A percentile compares a stretch with the other conserved stretches of the same genome.
Evolutionary conservation across 2,797 vertebrate genomes (phyloP).

Genomic region (Perdix hodgsoniae): DNA sequence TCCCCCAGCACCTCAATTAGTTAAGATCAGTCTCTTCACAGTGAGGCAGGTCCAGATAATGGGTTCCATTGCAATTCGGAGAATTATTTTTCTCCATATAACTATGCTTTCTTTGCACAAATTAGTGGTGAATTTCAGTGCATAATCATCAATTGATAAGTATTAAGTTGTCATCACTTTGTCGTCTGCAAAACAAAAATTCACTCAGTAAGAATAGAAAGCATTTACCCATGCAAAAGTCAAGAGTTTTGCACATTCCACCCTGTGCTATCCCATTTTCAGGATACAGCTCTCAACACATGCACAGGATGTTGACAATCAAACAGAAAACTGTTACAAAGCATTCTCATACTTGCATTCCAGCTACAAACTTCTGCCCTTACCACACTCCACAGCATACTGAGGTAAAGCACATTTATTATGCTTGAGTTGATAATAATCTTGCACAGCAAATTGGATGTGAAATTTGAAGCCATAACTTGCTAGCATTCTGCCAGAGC

Average conservation of each 20-base stretch:
- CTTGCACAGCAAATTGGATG: not conserved
- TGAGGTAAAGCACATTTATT: not conserved
- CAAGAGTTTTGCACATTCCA: not conserved
- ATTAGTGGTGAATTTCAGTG: not conserved
- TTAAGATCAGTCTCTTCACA: not conserved
- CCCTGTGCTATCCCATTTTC: not conserved
- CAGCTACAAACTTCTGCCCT: not conserved
- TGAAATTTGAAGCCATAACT: not conserved
- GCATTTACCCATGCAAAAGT: not conserved
- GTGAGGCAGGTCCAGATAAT: not conserved
- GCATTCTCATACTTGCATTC: not conserved
- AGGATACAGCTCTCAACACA: not conserved
- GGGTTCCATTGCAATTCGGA: not conserved
- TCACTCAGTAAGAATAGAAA: not conserved
- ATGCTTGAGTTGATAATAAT: not conserved
- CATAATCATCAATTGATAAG: slow-evolving; percentile 73
- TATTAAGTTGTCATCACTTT: slow-evolving; percentile 77
- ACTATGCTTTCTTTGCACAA: not conserved
- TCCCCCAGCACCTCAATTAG: not conserved
- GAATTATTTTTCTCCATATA: not conserved
- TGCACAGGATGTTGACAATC: not conserved
- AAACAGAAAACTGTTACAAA: not conserved
- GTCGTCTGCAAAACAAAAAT: slow-evolving; percentile 61
- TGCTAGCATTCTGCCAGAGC: not conserved
- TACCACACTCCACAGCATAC: not conserved